These are phyloP conservation scores for Crocallis elinguaria DNA, from an alignment of 2,888 invertebrate genomes.

Conservation along the genomic window DNA sequence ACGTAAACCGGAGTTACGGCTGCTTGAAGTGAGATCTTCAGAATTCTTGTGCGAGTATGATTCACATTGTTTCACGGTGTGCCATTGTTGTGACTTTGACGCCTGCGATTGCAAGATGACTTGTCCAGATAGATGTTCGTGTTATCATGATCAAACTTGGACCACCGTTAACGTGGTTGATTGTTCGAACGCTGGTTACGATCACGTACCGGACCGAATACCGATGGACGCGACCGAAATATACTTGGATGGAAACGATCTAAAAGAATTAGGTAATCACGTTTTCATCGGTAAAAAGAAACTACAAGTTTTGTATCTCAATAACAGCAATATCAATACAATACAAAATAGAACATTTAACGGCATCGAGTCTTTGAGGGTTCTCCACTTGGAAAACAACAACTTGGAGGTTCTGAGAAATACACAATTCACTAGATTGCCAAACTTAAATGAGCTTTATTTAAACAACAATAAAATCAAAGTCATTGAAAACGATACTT, in stretches of 20 bases:
- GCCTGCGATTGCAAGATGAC: conserved; percentile 97
- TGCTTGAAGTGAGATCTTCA: conserved; percentile 88
- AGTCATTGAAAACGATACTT: conserved; percentile 90
- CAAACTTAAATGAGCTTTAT: conserved; percentile 90
- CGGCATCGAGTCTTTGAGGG: conserved; percentile 89
- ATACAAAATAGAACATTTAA: conserved; percentile 93
- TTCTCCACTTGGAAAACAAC: conserved; percentile 92
- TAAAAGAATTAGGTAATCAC: conserved; percentile 92
- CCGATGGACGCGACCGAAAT: conserved; percentile 96
- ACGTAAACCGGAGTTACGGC: conserved; percentile 85
- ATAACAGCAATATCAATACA: conserved; percentile 90
- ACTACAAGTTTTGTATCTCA: conserved; percentile 90
- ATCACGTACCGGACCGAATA: conserved; percentile 90
- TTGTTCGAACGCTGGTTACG: conserved; percentile 90
- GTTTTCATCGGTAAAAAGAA: conserved; percentile 94
- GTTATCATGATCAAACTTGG: conserved; percentile 95
- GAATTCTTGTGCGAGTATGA: conserved; percentile 93
- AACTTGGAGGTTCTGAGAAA: conserved; percentile 89
- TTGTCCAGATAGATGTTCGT: conserved; percentile 93
- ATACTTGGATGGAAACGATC: conserved; percentile 92
- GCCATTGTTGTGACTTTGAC: conserved; percentile 96
- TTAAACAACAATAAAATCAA: conserved; percentile 90
- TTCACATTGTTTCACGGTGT: conserved; percentile 92
- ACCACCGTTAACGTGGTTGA: conserved; percentile 91
- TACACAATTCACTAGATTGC: conserved; percentile 91